Conservation (phyloP, 2,888 invertebrate species). For the Volucella inflata region DNA sequence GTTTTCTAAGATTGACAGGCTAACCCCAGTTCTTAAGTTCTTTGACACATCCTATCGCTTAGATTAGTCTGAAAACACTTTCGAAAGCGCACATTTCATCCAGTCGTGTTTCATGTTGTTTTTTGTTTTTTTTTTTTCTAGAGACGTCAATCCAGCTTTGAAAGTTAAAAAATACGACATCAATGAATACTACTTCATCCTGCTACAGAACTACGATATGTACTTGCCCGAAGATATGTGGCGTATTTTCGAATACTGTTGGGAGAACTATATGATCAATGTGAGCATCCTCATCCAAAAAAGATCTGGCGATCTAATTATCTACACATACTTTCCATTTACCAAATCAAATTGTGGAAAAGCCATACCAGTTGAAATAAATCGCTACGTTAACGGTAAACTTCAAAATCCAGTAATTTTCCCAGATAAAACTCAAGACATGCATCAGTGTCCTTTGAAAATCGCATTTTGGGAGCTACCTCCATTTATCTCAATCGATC, state of each 20-base stretch:
- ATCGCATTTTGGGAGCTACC: constrained; percentile 75
- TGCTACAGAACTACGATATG: constrained; percentile 78
- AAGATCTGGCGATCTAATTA: constrained; percentile 77
- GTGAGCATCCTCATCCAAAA: constrained; percentile 80
- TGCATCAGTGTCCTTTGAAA: constrained; percentile 77
- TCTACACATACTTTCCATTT: constrained; percentile 80
- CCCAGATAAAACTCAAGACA: constrained; percentile 78
- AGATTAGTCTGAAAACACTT: too few species aligned
- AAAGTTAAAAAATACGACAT: constrained; percentile 76
- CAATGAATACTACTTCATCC: constrained; percentile 80
- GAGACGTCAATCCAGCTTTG: constrained; percentile 77
- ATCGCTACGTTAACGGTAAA: constrained; percentile 74
- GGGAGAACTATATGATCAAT: constrained; percentile 79
- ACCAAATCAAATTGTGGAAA: constrained; percentile 74
- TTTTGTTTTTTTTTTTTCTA: constrained; percentile 18
- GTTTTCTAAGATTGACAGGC: too few species aligned
- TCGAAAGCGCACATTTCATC: too few species aligned
- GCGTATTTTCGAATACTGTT: constrained; percentile 79
- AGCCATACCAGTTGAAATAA: constrained; percentile 75
- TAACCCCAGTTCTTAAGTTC: too few species aligned
- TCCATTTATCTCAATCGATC: constrained; percentile 73
- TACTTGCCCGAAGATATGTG: constrained; percentile 77
- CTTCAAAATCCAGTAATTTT: constrained; percentile 76
- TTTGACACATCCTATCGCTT: too few species aligned
- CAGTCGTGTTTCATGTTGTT: too few species aligned